Evolutionary conservation across 2,888 invertebrate species (phyloP), one percentile per base, ranked within the genome.

Genomic region (Nineta flava): DNA sequence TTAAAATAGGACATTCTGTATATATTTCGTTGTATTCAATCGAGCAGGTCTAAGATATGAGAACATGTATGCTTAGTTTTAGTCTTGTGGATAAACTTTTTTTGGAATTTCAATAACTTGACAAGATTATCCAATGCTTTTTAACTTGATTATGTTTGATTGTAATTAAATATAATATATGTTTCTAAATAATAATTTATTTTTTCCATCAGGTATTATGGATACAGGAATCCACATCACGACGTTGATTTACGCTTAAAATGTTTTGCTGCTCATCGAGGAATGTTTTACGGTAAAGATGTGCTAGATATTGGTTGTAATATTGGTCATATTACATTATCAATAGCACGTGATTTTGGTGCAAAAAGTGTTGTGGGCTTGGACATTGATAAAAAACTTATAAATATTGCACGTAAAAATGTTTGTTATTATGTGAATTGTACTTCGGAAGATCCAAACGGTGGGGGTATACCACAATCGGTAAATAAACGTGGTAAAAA

Each of bases 231-330:
- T 67, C 75, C 83, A 17, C 81, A 85, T 57, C 78, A 81, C 40
- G 84, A 83, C 61, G 74, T 80, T 61, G 97, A 97, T 66, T 76
- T 83, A 43, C 77, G 99, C 48, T 70, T 97, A 56, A 80, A 81
- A 60, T 82, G 85, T 50, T 84, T 97, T 60, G 77, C 77, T 52
- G 77, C 81, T 61, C 80, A 87, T 59, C 71, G 77, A 42, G 84
- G 91, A 59, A 74, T 95, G 61, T 95, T 97, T 65, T 75, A 81
- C 54, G 83, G 83, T 55, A 94, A 90, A 67, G 88, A 92, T 66
- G 84, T 97, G 43, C 72, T 99, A 55, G 99, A 99, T 63, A 87
- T 99, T 61, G 99, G 99, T 13, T 99, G 97, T 68, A 99, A 99
- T 69, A 87, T 92, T 53, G 99, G 99, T 1, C 91, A 94, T 64